Evolutionary conservation across 2,888 invertebrate genomes (phyloP), one percentile per base, ranked within the genome.

Genomic region (Miltochrista miniata): DNA sequence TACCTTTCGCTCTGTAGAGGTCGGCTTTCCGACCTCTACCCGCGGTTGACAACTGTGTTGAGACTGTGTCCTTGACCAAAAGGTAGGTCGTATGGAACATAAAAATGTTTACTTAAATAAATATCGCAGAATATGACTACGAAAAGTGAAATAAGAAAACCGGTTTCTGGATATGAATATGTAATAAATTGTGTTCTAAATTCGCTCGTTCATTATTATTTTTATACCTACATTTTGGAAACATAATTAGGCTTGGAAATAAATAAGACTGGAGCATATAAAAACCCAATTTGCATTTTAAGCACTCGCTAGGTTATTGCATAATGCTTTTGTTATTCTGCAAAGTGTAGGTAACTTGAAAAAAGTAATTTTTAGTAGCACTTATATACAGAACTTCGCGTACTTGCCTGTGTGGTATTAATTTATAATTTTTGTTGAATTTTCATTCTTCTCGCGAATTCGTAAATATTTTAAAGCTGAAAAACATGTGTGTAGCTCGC

Each of bases 81-180:
- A n/a, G n/a, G n/a, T n/a, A n/a, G n/a, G n/a, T n/a, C 18, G 5
- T 5, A 24, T 4, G 18, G 18, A 24, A 24, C 18, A 24, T 24
- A 24, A 24, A 24, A 4, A 24, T n/a, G 18, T 24, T 24, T 24
- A 24, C 18, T 24, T 24, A 5, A 24, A 42, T 2, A 33, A 11
- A 34, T 24, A 34, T n/a, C 34, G 14, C 15, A 35, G 12, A 39
- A 45, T 18, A 24, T 34, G 24, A 58, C 73, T 70, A 60, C 56
- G 66, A 64, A 72, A 61, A 58, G 65, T 64, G 72, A 70, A 24
- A 24, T 24, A 66, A 54, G 36, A 71, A 73, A 66, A 57, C 59
- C 45, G 41, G 44, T n/a, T 39, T 31, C 44, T 52, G 14, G 31
- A 7, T 15, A 54, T 50, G 40, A 50, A 56, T 56, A 45, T 41